phyloP scores from a whole-genome alignment of 2,113 vertebrate genomes.

The Oriolus oriolus region DNA sequence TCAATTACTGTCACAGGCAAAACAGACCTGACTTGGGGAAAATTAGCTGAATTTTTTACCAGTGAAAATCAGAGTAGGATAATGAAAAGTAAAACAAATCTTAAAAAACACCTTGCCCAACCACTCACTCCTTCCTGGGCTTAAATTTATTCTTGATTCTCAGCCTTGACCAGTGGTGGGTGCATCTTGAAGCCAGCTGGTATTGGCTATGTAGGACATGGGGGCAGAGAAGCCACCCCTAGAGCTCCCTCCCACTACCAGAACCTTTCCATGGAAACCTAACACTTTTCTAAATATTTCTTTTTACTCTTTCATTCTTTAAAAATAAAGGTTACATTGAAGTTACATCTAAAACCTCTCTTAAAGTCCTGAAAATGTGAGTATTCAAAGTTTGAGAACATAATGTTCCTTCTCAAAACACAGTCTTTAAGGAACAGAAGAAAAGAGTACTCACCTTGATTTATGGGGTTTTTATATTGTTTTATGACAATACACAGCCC shows the following conservation, averaged over 20 bases:
- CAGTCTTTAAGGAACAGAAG: not conserved
- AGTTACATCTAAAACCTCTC: not conserved
- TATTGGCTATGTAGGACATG: not conserved
- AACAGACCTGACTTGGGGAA: not conserved
- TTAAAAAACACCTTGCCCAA: not conserved
- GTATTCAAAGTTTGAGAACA: not conserved
- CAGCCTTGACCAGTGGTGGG: not conserved
- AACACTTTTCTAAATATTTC: not conserved
- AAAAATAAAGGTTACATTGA: not conserved
- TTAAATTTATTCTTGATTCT: not conserved
- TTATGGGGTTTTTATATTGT: not conserved
- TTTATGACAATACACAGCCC: not conserved
- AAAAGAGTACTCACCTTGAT: not conserved
- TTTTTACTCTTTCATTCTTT: not conserved
- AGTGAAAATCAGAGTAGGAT: not conserved
- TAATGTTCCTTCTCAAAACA: not conserved
- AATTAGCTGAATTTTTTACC: not conserved
- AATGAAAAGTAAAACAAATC: not conserved
- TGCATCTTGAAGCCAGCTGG: not conserved
- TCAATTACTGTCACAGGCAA: not conserved
- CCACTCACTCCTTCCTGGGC: not conserved
- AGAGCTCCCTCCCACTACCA: not conserved
- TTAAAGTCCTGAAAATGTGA: not conserved
- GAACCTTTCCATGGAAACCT: not conserved
- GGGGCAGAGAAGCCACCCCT: not conserved